A percentile compares a stretch with the other conserved stretches of the same genome.
These are phyloP conservation scores for Laothoe populi DNA, from an alignment of 2,888 invertebrate species.

Conservation along the genomic window DNA sequence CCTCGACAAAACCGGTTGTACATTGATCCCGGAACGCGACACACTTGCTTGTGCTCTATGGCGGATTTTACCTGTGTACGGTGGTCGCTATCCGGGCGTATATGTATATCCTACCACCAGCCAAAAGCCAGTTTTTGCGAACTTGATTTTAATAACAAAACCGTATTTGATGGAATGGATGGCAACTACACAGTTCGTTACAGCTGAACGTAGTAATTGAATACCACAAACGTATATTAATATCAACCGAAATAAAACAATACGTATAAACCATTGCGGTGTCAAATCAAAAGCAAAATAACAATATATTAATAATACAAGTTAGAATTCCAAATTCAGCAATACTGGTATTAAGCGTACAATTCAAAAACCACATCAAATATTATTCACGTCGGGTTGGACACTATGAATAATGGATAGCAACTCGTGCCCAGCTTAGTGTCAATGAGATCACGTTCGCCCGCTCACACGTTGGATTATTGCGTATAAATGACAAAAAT, in stretches of 20 bases:
- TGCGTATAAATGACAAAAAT: slow-evolving; percentile 77
- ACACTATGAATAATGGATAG: slow-evolving; percentile 78
- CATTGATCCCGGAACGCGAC: no score
- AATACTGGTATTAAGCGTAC: slow-evolving; percentile 12
- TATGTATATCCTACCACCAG: no score
- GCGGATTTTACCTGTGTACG: no score
- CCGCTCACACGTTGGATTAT: slow-evolving; percentile 76
- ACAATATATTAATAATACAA: slow-evolving; percentile 5
- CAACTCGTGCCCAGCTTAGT: slow-evolving; percentile 68
- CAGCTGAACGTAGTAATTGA: no score
- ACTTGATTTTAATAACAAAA: no score
- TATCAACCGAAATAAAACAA: background rate
- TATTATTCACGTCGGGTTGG: slow-evolving; percentile 62
- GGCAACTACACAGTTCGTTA: no score
- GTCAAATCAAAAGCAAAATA: background rate
- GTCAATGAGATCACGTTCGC: slow-evolving; percentile 79
- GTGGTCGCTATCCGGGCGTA: no score
- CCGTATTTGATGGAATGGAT: no score
- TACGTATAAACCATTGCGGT: background rate
- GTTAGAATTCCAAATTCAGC: slow-evolving; percentile 16
- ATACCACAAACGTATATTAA: background rate
- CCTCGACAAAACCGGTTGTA: no score
- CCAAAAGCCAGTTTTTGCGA: no score
- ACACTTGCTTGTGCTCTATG: no score
- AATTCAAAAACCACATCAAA: slow-evolving; percentile 57